A percentile compares a stretch with the other conserved stretches of the same genome.
Conservation (phyloP, 1,140 invertebrate genomes). For the Homalodisca vitripennis region DNA sequence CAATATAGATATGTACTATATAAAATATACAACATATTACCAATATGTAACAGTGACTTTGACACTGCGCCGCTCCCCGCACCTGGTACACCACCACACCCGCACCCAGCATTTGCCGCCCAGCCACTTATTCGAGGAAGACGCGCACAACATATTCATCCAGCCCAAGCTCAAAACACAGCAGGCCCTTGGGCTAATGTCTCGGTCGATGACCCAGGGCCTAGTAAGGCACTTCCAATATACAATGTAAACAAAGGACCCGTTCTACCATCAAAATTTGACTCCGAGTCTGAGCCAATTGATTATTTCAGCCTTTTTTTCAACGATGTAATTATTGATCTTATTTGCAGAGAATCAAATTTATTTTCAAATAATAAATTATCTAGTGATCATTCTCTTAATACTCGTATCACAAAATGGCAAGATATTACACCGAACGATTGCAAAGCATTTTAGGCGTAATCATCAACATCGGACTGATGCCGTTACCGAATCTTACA, state of each 20-base stretch:
- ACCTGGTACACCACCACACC: not conserved
- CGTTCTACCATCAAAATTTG: constrained; percentile 1
- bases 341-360: constrained; percentile 11
- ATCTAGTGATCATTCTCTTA: not conserved
- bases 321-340: constrained; percentile 10
- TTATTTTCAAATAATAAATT: not conserved
- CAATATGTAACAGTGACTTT: too few relatives aligned
- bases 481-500: not conserved
- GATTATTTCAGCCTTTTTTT: constrained; percentile 15
- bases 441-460: constrained; percentile 9
- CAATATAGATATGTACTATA: too few relatives aligned
- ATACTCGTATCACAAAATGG: constrained; percentile 11
- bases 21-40: too few relatives aligned
- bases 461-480: constrained; percentile 13
- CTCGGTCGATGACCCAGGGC: not conserved
- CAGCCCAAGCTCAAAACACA: too few relatives aligned
- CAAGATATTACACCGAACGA: not conserved
- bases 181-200: constrained; percentile 4
- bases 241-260: constrained; percentile 14
- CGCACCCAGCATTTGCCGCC: not conserved
- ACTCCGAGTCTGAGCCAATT: constrained; percentile 1
- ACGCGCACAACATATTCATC: too few relatives aligned
- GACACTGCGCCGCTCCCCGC: too few relatives aligned
- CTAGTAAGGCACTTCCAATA: not conserved
- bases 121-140: not conserved